Percentiles rank a stretch among this genome's conserved stretches.
Evolutionary conservation across 2,888 invertebrate genomes (phyloP).

Genomic region (Sympetrum striolatum): DNA sequence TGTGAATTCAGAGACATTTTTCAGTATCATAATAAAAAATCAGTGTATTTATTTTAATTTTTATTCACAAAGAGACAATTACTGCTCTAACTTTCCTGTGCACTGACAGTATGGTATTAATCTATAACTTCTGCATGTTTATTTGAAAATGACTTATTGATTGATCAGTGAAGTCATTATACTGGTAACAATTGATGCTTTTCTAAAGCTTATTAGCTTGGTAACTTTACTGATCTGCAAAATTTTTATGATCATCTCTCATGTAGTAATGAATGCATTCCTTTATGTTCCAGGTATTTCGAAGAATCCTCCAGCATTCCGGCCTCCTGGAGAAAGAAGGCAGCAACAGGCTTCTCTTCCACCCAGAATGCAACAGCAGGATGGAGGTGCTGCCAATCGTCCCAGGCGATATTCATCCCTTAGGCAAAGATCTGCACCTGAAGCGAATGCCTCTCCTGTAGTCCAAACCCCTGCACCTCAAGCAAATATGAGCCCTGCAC

Average conservation of each 20-base stretch:
- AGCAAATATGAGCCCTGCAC: slow-evolving; percentile 6
- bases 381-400: slow-evolving; percentile 58
- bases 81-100: no score
- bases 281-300: background rate
- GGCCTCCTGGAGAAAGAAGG: slow-evolving; percentile 20
- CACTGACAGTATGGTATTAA: no score
- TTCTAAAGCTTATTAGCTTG: no score
- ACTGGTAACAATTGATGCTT: no score
- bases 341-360: slow-evolving; percentile 48
- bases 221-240: no score
- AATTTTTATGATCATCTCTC: background rate
- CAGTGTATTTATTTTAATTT: no score
- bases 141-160: no score
- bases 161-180: no score
- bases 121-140: no score
- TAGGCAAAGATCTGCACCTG: slow-evolving; percentile 63
- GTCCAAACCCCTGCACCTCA: slow-evolving; percentile 19
- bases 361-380: slow-evolving; percentile 52
- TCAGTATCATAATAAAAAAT: no score
- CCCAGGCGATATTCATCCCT: slow-evolving; percentile 75
- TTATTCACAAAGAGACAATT: no score
- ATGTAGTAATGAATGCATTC: background rate
- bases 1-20: no score
- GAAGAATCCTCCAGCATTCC: slow-evolving; percentile 1
- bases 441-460: slow-evolving; percentile 44